Evolutionary conservation across 2,797 vertebrate species (phyloP), one percentile per base, ranked within the genome.

Genomic region (Falco biarmicus): DNA sequence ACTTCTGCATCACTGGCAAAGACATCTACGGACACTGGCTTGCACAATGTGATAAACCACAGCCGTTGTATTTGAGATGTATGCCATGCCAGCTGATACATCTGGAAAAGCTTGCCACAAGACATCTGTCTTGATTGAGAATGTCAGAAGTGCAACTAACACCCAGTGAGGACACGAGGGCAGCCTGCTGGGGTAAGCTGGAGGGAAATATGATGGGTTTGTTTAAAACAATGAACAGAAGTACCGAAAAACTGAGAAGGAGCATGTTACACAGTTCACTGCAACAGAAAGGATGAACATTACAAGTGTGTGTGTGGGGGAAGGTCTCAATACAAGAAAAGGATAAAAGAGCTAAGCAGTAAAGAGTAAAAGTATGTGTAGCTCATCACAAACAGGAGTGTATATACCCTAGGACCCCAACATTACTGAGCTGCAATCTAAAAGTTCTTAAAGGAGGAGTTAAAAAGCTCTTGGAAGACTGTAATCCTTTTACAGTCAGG

Each of bases 221-320:
- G 29, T 45, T 64, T 78, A 50, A 45, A 76, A 41, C n/a, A 26
- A 32, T 29, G 65, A 74, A 59, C 45, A 74, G 60, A 29, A 37
- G 14, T 15, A 34, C 0, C 14, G 56, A 37, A 13, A 15, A 53
- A 48, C 4, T 8, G 45, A 87, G 70, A 12, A 59, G 69, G 10
- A 82, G 43, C n/a, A 61, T 1, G 10, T n/a, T 19, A n/a, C 37
- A 56, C 2, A 47, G 78, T n/a, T 89, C 47, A 26, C 70, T 32
- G 9, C 22, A 29, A 29, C 7, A 74, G 32, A 43, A 63, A 69
- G 41, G 31, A 25, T 11, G 48, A 76, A 47, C 15, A 7, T 32
- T 39, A 29, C n/a, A 10, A 1, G 3, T 13, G 13, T 6, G 5
- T 10, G n/a, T 13, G n/a, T 9, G 12, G 47, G 18, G 11, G 15